phyloP scores from a whole-genome alignment of 2,797 vertebrate species.

The Muscicapa comitata region DNA sequence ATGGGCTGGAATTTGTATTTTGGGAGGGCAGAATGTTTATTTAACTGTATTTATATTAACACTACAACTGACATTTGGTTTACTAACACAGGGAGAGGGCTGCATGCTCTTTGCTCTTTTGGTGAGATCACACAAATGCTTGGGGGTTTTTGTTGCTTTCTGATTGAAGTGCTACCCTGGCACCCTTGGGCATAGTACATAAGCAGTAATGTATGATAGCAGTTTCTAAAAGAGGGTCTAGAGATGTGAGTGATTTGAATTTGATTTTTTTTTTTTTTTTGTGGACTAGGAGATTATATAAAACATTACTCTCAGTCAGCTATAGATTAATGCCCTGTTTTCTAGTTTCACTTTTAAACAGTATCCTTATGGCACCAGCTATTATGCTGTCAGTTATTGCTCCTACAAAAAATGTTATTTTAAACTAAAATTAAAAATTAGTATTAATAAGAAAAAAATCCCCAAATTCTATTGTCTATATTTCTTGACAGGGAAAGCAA shows the following conservation, averaged over 20 bases:
- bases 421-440: background rate
- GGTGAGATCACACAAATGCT: background rate
- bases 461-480: background rate
- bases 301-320: background rate
- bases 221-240: background rate
- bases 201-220: background rate
- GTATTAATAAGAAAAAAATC: background rate
- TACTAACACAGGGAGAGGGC: background rate
- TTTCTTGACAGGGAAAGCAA: background rate
- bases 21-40: background rate
- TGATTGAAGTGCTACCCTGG: background rate
- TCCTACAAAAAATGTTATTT: background rate
- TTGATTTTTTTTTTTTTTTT: background rate
- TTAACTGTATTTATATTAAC: background rate
- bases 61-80: background rate
- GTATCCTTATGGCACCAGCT: background rate
- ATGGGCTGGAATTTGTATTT: background rate
- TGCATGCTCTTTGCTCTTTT: background rate
- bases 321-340: background rate
- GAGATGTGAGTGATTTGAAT: background rate
- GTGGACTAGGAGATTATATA: background rate
- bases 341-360: background rate
- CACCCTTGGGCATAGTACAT: background rate
- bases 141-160: rapidly evolving
- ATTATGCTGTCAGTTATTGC: background rate